Base-by-base conservation (phyloP, 2,797 vertebrate species). In the Chelon labrosus region DNA sequence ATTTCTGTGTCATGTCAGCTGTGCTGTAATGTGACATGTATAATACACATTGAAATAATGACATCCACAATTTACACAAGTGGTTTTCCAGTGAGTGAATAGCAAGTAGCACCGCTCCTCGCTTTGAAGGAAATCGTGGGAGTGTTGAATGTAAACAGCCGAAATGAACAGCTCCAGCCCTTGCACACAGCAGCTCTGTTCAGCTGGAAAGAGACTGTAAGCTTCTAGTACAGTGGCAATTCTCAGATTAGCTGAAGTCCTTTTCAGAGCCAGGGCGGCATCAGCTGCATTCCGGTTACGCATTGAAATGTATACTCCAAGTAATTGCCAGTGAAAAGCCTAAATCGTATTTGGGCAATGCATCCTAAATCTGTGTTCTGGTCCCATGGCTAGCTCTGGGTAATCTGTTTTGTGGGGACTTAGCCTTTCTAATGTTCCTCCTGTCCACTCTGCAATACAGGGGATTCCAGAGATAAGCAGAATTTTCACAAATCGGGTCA, bases 261-360 rank as follows among this genome's bases (percentile, higher is more conserved):
- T 31, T 81, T 75, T 80, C 75, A 75, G 75, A 83, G 76, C 71
- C 77, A 41, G 79, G 71, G 52, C 77, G 14, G 64, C 77, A 68
- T 85, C 76, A 61, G 62, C 73, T 52, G 64, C 59, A 72, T 62
- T 72, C 22, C 2, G 69, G 70, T 68, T 82, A 68, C 19, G 5
- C 81, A 67, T 52, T 85, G 86, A 87, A 89, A 88, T 86, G 70
- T 85, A 87, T 74, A 84, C 83, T 74, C 70, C 72, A 80, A 89
- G 83, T 92, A 90, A 90, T 89, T 88, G 85, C 84, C 87, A 89
- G 86, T 88, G 85, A 91, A 91, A 92, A 90, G 85, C 77, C 75
- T 84, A 82, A 92, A 92, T 90, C 90, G 87, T 85, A 74, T 91
- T 91, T 85, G 83, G 79, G 79, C 73, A 65, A 87, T 85, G 88